Evolutionary conservation across 2,888 invertebrate genomes (phyloP).

Genomic region (Xanthia togata): DNA sequence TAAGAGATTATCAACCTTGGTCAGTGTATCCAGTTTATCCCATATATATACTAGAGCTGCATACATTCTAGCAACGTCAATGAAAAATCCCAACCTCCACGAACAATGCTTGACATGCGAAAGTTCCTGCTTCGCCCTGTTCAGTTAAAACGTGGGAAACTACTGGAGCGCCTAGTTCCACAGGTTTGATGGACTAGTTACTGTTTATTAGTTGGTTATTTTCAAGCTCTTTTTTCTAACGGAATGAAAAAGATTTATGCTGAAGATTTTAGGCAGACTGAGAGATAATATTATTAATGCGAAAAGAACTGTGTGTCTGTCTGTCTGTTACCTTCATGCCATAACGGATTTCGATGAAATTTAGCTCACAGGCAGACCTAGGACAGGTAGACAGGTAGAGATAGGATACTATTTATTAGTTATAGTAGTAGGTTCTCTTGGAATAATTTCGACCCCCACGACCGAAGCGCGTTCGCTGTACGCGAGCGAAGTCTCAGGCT

Average conservation of each 20-base stretch:
- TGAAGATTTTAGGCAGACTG: background rate
- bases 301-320: background rate
- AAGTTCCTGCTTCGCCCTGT: constrained; percentile 17
- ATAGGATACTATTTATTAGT: background rate
- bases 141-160: background rate
- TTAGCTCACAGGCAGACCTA: background rate
- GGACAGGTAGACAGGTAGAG: too few species aligned
- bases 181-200: constrained; percentile 30
- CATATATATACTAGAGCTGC: background rate
- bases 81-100: constrained; percentile 15
- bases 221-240: background rate
- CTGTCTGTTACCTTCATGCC: background rate
- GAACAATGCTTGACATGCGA: constrained; percentile 55
- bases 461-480: too few species aligned
- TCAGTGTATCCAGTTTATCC: background rate
- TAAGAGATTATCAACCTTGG: background rate
- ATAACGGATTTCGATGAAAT: background rate
- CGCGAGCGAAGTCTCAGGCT: too few species aligned
- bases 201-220: constrained; percentile 33
- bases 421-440: background rate
- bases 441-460: background rate
- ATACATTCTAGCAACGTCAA: constrained; percentile 16
- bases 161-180: constrained; percentile 23
- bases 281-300: background rate
- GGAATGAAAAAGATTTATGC: background rate